phyloP scores from a whole-genome alignment of 2,888 invertebrate species.

The Zele albiditarsus region DNA sequence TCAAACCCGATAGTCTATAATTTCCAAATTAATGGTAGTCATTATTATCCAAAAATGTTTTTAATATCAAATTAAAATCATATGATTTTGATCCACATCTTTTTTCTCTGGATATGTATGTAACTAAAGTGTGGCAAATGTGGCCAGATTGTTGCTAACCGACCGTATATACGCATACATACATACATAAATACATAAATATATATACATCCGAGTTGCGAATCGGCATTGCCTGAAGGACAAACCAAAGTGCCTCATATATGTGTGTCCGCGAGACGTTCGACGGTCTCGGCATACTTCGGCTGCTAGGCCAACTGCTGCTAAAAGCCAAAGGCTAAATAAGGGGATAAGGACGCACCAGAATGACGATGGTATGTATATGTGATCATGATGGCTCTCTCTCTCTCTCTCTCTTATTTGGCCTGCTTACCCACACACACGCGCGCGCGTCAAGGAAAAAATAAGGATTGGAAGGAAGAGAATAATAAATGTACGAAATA shows the following conservation, averaged over 20 bases:
- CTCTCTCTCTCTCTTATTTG: not conserved
- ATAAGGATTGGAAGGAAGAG: slow-evolving; percentile 38
- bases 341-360: slow-evolving; percentile 51
- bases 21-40: too few relatives aligned
- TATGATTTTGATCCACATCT: not conserved
- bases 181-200: not conserved
- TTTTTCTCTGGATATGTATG: not conserved
- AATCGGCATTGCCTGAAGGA: slow-evolving; percentile 61
- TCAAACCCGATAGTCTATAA: too few relatives aligned
- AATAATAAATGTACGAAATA: slow-evolving; percentile 45
- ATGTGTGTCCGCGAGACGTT: not conserved
- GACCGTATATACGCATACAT: not conserved
- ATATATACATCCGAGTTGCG: slow-evolving; percentile 48
- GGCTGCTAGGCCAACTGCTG: slow-evolving; percentile 35
- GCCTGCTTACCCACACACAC: not conserved
- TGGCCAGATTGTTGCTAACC: slow-evolving; percentile 31
- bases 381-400: slow-evolving; percentile 39
- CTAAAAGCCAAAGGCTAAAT: slow-evolving; percentile 52
- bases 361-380: slow-evolving; percentile 33
- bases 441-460: slow-evolving; percentile 23
- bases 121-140: not conserved
- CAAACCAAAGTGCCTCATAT: slow-evolving; percentile 54
- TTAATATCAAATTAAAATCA: not conserved
- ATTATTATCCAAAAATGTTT: too few relatives aligned
- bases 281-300: slow-evolving; percentile 28